phyloP scores from a whole-genome alignment of 1,140 invertebrate genomes.

The Lepidostoma basale region DNA sequence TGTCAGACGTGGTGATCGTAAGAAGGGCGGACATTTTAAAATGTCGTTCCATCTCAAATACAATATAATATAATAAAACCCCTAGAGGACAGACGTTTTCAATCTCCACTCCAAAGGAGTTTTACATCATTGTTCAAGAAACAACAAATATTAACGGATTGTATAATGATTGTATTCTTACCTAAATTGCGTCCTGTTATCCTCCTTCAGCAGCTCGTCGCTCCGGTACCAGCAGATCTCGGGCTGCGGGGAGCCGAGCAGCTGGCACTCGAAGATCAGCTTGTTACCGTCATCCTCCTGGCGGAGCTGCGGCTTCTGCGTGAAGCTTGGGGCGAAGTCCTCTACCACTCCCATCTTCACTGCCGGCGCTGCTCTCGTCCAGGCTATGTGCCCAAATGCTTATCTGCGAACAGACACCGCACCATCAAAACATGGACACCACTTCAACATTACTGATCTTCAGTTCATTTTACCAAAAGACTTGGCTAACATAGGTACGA shows the following conservation, averaged over 20 bases:
- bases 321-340: slow-evolving; percentile 96
- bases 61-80: no score
- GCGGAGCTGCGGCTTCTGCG: slow-evolving; percentile 92
- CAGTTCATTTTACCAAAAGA: no score
- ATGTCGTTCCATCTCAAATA: no score
- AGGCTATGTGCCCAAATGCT: slow-evolving; percentile 4
- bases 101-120: no score
- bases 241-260: slow-evolving; percentile 86
- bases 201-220: slow-evolving; percentile 80
- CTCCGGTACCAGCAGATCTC: slow-evolving; percentile 91
- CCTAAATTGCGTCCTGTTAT: slow-evolving; percentile 84
- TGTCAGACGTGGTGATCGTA: no score
- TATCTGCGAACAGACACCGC: not conserved
- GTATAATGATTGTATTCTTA: slow-evolving; percentile 27
- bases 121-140: no score
- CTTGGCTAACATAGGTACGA: no score
- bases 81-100: no score
- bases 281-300: slow-evolving; percentile 96
- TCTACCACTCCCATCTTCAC: slow-evolving; percentile 64
- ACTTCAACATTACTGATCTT: no score
- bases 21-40: no score
- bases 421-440: not conserved
- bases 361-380: not conserved
- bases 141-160: not conserved
- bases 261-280: slow-evolving; percentile 93